These are phyloP conservation scores for Neuroterus valhalla DNA, from an alignment of 1,140 invertebrate species.

Conservation along the genomic window DNA sequence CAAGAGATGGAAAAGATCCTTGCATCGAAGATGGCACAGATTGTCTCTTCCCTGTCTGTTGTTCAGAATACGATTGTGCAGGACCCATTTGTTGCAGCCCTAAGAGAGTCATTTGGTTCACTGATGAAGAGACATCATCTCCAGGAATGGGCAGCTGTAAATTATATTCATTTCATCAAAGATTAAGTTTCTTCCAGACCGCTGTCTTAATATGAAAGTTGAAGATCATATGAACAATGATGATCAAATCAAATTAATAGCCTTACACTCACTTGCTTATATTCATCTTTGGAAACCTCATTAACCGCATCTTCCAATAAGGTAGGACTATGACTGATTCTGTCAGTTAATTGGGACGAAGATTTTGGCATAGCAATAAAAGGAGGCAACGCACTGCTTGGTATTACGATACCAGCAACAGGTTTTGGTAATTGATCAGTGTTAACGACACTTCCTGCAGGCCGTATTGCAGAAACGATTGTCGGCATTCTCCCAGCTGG, in stretches of 20 bases:
- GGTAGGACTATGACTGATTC: slow-evolving; percentile 66
- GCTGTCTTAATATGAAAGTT: too few species aligned
- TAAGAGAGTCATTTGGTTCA: slow-evolving; percentile 66
- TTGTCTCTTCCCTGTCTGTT: slow-evolving; percentile 50
- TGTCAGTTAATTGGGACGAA: slow-evolving; percentile 64
- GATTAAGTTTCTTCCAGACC: too few species aligned
- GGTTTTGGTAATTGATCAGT: slow-evolving; percentile 45
- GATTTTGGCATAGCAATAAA: slow-evolving; percentile 71
- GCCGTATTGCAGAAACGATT: slow-evolving; percentile 38
- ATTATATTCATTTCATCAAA: neutral
- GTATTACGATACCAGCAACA: slow-evolving; percentile 41
- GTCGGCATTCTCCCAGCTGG: slow-evolving; percentile 33
- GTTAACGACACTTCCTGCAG: slow-evolving; percentile 47
- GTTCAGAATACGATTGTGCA: slow-evolving; percentile 36
- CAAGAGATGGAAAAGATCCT: slow-evolving; percentile 57
- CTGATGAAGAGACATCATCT: slow-evolving; percentile 61
- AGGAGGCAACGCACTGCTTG: slow-evolving; percentile 60
- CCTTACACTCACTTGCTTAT: slow-evolving; percentile 59
- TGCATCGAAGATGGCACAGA: slow-evolving; percentile 44
- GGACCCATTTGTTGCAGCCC: slow-evolving; percentile 58
- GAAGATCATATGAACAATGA: neutral
- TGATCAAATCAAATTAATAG: neutral
- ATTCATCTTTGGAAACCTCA: slow-evolving; percentile 69
- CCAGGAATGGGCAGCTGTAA: slow-evolving; percentile 64
- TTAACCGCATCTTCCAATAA: slow-evolving; percentile 66